These are phyloP conservation scores for Thaumetopoea pityocampa DNA, from an alignment of 1,140 invertebrate species.

Conservation along the genomic window DNA sequence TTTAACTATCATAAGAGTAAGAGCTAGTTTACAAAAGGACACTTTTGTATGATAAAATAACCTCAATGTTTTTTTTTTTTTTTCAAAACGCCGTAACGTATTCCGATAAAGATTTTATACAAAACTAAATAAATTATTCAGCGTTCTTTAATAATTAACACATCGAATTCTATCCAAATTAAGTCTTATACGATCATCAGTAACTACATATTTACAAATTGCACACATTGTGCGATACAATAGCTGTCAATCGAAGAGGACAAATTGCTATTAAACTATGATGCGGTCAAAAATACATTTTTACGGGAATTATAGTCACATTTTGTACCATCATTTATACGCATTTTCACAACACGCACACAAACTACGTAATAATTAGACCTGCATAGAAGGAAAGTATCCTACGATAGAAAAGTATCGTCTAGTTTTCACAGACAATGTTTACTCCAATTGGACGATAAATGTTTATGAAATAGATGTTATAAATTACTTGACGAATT, in stretches of 20 bases:
- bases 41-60: too few relatives aligned
- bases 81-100: not conserved
- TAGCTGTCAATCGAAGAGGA: conserved; percentile 64
- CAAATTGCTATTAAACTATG: conserved; percentile 30
- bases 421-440: conserved; percentile 15
- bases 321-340: conserved; percentile 65
- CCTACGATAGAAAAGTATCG: conserved; percentile 50
- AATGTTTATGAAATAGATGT: conserved; percentile 17
- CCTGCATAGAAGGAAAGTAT: conserved; percentile 20
- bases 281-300: conserved; percentile 37
- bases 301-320: conserved; percentile 62
- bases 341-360: conserved; percentile 19
- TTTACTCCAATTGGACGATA: conserved; percentile 15
- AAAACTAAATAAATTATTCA: not conserved
- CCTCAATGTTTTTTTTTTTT: too few relatives aligned
- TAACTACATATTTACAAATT: conserved; percentile 67
- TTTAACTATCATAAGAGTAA: too few relatives aligned
- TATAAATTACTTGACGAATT: conserved; percentile 27
- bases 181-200: conserved; percentile 54
- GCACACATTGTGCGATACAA: conserved; percentile 52
- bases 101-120: not conserved
- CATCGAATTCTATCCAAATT: conserved; percentile 48
- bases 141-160: too few relatives aligned
- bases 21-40: too few relatives aligned
- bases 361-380: conserved; percentile 32